Base-by-base conservation (phyloP, 2,888 invertebrate species). In the Pristionchus japonicus region DNA sequence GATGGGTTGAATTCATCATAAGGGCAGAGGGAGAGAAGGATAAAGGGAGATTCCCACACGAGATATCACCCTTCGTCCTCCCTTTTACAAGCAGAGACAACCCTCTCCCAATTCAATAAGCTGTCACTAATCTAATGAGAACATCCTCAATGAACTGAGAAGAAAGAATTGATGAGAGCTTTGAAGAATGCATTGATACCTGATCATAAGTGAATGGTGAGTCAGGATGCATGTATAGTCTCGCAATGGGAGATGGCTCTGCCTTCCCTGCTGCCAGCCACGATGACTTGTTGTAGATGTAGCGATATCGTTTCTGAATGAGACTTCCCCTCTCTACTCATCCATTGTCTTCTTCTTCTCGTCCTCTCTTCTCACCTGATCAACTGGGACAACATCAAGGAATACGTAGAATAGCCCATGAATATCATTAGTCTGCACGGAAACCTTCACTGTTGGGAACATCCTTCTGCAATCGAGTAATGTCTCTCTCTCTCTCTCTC, bases 261-360 rank as follows among this genome's bases (percentile, higher is more conserved):
- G 92, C 92, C 95, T 99, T 98, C 91, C 98, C 98, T 43, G 98
- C 98, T 92, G 98, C 98, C 94, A 98, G 96, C 98, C 98, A 99
- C 87, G 98, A 98, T 91, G 98, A 98, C 94, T 98, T 97, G 96
- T 98, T 98, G 96, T 99, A 99, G 91, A 98, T 98, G 96, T 99
- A 99, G 91, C 98, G 96, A 96, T 98, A 98, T 88, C 98, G 61
- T 37, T 82, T 87, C 57, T 77, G 77, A 47, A 77, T 43, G 47
- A 64, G 64, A 57, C n/a, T 23, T 52, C 52, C 23, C 37, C 34
- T 34, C 31, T 67, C 67, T 34, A 31, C 17, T 17, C 34, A 11
- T 11, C 61, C 67, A 6, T 27, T 31, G 34, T 34, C 67, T 6
- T 57, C 11, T 27, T 6, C 27, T n/a, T 64, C 61, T 64, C 27